Evolutionary conservation across 2,888 invertebrate genomes (phyloP), one percentile per base, ranked within the genome.

Genomic region (Candidula unifasciata): DNA sequence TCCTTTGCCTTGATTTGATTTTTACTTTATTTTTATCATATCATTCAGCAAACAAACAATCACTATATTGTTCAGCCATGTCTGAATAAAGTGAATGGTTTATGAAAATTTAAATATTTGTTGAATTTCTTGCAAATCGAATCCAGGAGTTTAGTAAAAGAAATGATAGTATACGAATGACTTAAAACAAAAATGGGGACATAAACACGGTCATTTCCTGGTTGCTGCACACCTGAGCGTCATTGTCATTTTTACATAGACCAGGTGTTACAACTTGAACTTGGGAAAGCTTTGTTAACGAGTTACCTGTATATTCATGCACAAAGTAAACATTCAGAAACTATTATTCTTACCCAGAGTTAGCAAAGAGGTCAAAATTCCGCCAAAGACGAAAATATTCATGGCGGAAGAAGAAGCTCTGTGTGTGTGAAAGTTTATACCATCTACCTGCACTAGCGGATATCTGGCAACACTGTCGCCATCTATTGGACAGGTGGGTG

Each of bases 401-500:
- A 83, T 83, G 33, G 68, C 44, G 54, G 69, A 57, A 27, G 5
- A 52, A 57, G 52, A 13, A 10, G 33, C n/a, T 57, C 24, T n/a
- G n/a, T n/a, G 8, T 30, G 16, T 68, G 18, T 13, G 35, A 27
- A 44, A 44, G 13, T 64, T 64, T 6, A 30, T 66, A 57, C 1
- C n/a, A 21, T 33, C 21, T 21, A 33, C 64, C 30, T 21, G 35
- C 30, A 10, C 18, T 3, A 80, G 21, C 80, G 80, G 80, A 80
- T 69, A 71, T 71, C 21, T 30, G 8, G 16, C 52, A 69, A 24
- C 30, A 71, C 52, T 71, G 54, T 68, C 77, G 82, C 82, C 82
- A 82, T 77, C 82, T 82, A 66, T n/a, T 68, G 82, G 82, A 68
- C 82, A 82, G 82, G 82, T 82, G 35, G 24, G 35, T 21, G 21